Percentiles rank a stretch among this genome's conserved stretches.
These are phyloP conservation scores for Anguilla obscura DNA, from an alignment of 2,797 vertebrate species.

Conservation along the genomic window DNA sequence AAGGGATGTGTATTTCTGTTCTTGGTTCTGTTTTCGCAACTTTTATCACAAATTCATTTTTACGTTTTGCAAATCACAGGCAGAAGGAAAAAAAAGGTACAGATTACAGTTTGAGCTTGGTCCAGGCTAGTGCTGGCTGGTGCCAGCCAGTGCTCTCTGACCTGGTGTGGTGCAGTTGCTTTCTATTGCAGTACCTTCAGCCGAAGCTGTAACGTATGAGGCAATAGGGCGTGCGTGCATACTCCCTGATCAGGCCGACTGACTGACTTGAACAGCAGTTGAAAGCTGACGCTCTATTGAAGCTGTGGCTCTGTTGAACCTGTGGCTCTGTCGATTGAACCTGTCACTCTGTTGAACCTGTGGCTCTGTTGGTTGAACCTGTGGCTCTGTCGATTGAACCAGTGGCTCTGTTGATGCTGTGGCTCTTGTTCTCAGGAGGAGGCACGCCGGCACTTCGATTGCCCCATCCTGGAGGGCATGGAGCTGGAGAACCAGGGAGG, in stretches of 20 bases:
- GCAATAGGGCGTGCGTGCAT: too few species aligned
- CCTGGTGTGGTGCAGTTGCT: not conserved
- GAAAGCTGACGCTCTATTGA: too few species aligned
- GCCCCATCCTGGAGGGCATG: constrained; percentile 92
- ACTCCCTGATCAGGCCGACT: too few species aligned
- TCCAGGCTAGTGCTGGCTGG: not conserved
- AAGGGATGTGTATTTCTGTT: constrained; percentile 55
- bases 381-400: too few species aligned
- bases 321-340: not conserved
- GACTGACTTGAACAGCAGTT: too few species aligned
- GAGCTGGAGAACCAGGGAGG: constrained; percentile 99
- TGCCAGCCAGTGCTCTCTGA: not conserved
- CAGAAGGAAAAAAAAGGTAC: not conserved
- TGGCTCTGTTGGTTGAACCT: too few species aligned
- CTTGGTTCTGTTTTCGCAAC: not conserved
- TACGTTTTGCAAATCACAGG: not conserved
- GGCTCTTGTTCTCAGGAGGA: constrained; percentile 76
- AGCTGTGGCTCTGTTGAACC: too few species aligned
- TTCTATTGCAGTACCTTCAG: too few species aligned
- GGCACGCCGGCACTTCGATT: constrained; percentile 88
- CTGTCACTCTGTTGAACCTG: not conserved
- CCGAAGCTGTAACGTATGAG: too few species aligned
- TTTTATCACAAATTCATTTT: not conserved
- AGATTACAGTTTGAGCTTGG: not conserved
- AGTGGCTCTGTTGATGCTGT: not conserved